phyloP scores from a whole-genome alignment of 2,113 vertebrate genomes.

The Centropus bengalensis region DNA sequence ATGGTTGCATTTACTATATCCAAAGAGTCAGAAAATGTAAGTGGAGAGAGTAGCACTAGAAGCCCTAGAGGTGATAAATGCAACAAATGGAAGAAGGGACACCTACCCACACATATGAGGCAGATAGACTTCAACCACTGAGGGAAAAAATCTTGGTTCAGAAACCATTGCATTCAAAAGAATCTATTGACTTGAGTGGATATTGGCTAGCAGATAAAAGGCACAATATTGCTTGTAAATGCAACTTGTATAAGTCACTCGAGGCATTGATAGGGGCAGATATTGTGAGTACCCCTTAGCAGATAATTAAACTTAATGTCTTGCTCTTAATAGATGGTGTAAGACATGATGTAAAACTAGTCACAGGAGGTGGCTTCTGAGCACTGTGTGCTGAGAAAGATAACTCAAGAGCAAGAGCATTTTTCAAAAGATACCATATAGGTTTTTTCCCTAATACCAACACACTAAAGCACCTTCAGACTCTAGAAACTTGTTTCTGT shows the following conservation, averaged over 20 bases:
- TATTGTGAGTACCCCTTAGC: neutral
- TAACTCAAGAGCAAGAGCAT: neutral
- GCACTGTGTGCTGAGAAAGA: neutral
- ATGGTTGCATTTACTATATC: neutral
- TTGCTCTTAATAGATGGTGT: neutral
- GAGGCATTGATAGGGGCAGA: neutral
- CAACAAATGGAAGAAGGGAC: neutral
- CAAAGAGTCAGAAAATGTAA: neutral
- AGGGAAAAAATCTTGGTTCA: neutral
- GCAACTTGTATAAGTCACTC: neutral
- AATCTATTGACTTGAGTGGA: neutral
- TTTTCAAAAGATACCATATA: neutral
- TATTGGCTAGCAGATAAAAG: neutral
- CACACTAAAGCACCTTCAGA: neutral
- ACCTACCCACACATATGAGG: neutral
- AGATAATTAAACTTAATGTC: neutral
- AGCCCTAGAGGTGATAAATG: neutral
- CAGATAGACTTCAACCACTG: neutral
- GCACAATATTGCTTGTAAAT: neutral
- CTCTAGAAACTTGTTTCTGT: neutral
- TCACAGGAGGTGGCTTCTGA: neutral
- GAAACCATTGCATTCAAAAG: neutral
- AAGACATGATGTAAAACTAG: neutral
- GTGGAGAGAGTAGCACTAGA: neutral
- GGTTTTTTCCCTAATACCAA: neutral